A percentile compares a stretch with the other conserved stretches of the same genome.
phyloP scores from a whole-genome alignment of 2,113 vertebrate species.

The Triplophysa siluroides region DNA sequence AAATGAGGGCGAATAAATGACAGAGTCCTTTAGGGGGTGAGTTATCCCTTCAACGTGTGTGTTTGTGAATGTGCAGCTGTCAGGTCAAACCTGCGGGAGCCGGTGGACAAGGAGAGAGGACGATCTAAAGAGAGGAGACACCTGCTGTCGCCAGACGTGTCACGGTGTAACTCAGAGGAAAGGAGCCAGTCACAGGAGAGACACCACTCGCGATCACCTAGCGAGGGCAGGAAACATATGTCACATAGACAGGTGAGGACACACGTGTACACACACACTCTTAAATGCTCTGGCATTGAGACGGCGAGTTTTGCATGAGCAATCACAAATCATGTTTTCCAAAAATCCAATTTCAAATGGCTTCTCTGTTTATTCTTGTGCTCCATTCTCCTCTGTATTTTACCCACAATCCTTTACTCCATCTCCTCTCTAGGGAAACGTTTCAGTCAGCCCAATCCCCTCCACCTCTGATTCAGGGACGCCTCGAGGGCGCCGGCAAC shows the following conservation, averaged over 20 bases:
- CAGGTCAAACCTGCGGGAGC: slow-evolving; percentile 82
- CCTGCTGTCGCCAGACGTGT: slow-evolving; percentile 92
- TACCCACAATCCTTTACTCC: background rate
- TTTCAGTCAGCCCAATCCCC: slow-evolving; percentile 84
- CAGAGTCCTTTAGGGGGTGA: too few species aligned
- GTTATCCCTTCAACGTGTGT: background rate
- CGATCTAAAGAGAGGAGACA: slow-evolving; percentile 95
- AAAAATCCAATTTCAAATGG: too few species aligned
- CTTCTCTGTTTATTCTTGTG: background rate
- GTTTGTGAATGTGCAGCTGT: slow-evolving; percentile 71
- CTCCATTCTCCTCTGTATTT: background rate
- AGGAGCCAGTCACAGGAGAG: slow-evolving; percentile 83
- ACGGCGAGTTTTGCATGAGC: background rate
- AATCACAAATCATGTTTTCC: too few species aligned
- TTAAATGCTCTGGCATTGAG: background rate
- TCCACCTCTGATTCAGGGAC: slow-evolving; percentile 86
- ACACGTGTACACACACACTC: slow-evolving; percentile 19
- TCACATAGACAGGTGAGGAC: slow-evolving; percentile 8
- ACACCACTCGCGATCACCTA: slow-evolving; percentile 83
- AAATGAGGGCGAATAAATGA: too few species aligned
- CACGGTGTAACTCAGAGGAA: slow-evolving; percentile 94
- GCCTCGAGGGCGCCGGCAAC: slow-evolving; percentile 88
- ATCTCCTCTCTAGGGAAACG: slow-evolving; percentile 73
- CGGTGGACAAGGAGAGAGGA: slow-evolving; percentile 85
- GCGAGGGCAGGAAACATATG: slow-evolving; percentile 20